Percentiles rank a stretch among this genome's conserved stretches.
phyloP scores from a whole-genome alignment of 2,888 invertebrate species.

The Synanthedon andrenaeformis region DNA sequence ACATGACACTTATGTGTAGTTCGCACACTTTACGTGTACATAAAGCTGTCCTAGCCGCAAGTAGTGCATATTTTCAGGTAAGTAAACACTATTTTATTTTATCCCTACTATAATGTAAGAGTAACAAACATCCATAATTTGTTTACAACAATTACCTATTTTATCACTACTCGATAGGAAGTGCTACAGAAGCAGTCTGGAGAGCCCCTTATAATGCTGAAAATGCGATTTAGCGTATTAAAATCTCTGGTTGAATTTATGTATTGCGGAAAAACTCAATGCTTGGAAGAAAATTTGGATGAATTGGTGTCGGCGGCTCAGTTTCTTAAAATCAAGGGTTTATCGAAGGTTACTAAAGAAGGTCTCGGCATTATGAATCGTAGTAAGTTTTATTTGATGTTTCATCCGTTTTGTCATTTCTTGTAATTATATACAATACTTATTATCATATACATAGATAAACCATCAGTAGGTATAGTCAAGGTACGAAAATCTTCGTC shows the following conservation, averaged over 20 bases:
- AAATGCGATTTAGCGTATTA: constrained; percentile 77
- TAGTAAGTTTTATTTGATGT: constrained; percentile 28
- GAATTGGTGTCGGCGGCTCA: constrained; percentile 78
- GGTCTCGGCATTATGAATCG: constrained; percentile 54
- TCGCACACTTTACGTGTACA: constrained; percentile 80
- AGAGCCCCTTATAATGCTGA: constrained; percentile 73
- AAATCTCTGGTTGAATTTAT: constrained; percentile 81
- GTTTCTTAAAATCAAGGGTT: constrained; percentile 75
- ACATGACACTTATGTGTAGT: constrained; percentile 81
- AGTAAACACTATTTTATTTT: constrained; percentile 9
- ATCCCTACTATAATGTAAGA: too few relatives aligned
- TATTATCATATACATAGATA: too few relatives aligned
- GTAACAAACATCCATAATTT: too few relatives aligned
- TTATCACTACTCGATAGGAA: constrained; percentile 46
- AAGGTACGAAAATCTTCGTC: too few relatives aligned
- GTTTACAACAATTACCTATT: not conserved
- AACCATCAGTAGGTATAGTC: too few relatives aligned
- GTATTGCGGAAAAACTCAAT: constrained; percentile 81
- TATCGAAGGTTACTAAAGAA: constrained; percentile 70
- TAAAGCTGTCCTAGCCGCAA: constrained; percentile 79
- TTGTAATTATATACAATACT: too few relatives aligned
- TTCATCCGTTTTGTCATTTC: not conserved
- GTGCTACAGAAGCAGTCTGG: constrained; percentile 70
- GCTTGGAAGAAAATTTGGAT: constrained; percentile 76
- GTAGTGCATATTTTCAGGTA: constrained; percentile 80